Base-by-base conservation (phyloP, 2,888 invertebrate species). In the Plagodis dolabraria region DNA sequence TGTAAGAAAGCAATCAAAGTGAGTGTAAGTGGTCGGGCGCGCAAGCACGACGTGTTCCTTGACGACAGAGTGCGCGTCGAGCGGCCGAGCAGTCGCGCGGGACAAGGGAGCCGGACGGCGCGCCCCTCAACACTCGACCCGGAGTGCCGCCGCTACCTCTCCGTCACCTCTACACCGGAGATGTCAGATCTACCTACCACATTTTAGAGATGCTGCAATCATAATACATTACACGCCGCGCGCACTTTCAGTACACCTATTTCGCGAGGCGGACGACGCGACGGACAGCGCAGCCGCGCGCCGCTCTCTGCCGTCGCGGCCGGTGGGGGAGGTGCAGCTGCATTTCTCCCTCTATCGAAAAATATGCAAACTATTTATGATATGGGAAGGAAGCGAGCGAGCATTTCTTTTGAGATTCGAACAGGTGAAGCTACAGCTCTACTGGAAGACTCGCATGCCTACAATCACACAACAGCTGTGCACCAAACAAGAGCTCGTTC, bases 131-230 rank as follows among this genome's bases (percentile, higher is more conserved):
- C 10, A 10, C 40, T 10, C 40, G 40, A 40, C 6, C 10, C 40
- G 5, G 40, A 40, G 40, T 40, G 40, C 40, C 40, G 40, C 5
- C 10, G 10, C 36, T 10, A 10, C 40, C n/a, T n/a, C n/a, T n/a
- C n/a, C 40, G 40, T 10, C 40, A 8, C 10, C 42, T 60, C 45
- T 57, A 58, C 58, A 57, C 63, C 59, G 22, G 63, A 63, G 62
- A 58, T 50, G 63, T 55, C 22, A 52, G 59, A 56, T 58, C 61
- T 56, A 38, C 22, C 61, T 51, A 45, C 45, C 53, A 57, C 56
- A 65, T 57, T 42, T 44, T 50, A 42, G 33, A 47, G 43, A 54
- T 54, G 48, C 47, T 58, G 33, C 53, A 42, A 57, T 36, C 42
- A 58, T 53, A 53, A 33, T 47, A 12, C 42, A 51, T 42, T n/a